Evolutionary conservation across 2,888 invertebrate species (phyloP), one percentile per base, ranked within the genome.

Genomic region (Venusia cambrica): DNA sequence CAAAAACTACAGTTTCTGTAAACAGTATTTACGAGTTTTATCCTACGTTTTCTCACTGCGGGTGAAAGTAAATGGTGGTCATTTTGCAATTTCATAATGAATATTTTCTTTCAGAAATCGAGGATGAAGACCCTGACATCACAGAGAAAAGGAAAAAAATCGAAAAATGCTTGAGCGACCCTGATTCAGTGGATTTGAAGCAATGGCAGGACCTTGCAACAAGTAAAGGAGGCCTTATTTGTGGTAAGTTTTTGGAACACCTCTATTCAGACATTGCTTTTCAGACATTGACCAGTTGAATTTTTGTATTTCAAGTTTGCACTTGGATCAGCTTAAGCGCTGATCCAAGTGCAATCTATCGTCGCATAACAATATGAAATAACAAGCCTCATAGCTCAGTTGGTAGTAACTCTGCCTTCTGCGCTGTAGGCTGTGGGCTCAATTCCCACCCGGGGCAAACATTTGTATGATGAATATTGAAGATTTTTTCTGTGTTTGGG

Each of bases 151-250:
- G 89, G 34, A 70, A 79, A 43, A 68, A 81, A 47, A 91, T 93
- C 45, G 91, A 92, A 61, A 74, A 83, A 54, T 88, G 90, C 34
- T 65, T 92, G 22, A 62, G 69, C 24, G 74, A 87, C 48, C 65
- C 85, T 7, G 73, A 87, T 39, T 62, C 79, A 7, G 72, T 83
- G 4, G 70, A 68, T 33, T 58, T 90, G 42, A 83, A 89, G 48
- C 77, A 85, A 46, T 91, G 92, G 90, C 87, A 88, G 58, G 56
- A 73, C 42, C 87, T 92, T 50, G 93, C 94, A 1, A 83, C 87
- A 20, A 89, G 90, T 26, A 89, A 90, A 62, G 90, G 89, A 54
- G 94, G 94, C 5, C 76, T 94, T 45, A 91, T 94, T 24, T 90
- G 89, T 70, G 92, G 92, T 92, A 48, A 57, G 65, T 53, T 15